These are phyloP conservation scores for Ectropis crepuscularia DNA, from an alignment of 2,888 invertebrate species.

Conservation along the genomic window DNA sequence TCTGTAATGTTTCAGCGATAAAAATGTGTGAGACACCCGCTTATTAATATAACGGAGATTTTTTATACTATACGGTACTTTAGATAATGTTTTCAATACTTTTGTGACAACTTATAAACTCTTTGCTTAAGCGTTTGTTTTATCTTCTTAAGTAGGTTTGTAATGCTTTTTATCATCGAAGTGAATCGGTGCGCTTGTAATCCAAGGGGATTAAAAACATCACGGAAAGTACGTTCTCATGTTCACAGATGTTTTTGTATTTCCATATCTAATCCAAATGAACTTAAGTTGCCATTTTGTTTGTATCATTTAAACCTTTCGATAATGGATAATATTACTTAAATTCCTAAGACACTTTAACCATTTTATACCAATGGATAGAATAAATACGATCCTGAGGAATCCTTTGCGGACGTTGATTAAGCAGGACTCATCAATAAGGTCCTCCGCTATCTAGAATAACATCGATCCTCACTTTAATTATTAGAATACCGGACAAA, in stretches of 20 bases:
- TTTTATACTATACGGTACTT: slow-evolving; percentile 40
- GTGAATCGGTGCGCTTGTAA: slow-evolving; percentile 12
- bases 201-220: slow-evolving; percentile 17
- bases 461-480: slow-evolving; percentile 68
- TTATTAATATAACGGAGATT: slow-evolving; percentile 54
- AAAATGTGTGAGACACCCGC: slow-evolving; percentile 62
- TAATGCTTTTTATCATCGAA: slow-evolving; percentile 25
- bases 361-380: slow-evolving; percentile 38
- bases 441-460: slow-evolving; percentile 63
- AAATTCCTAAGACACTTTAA: slow-evolving; percentile 43
- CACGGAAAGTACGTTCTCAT: slow-evolving; percentile 9
- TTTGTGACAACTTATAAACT: slow-evolving; percentile 26
- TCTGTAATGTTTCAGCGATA: slow-evolving; percentile 67
- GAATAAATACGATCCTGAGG: slow-evolving; percentile 46
- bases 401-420: slow-evolving; percentile 69
- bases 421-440: slow-evolving; percentile 74
- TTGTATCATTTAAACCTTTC: slow-evolving; percentile 10
- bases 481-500: slow-evolving; percentile 69
- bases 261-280: neutral
- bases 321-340: slow-evolving; percentile 14
- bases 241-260: slow-evolving; percentile 15
- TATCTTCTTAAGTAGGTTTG: slow-evolving; percentile 26
- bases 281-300: neutral
- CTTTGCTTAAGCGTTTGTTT: slow-evolving; percentile 35
- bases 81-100: slow-evolving; percentile 37